phyloP scores from a whole-genome alignment of 2,113 vertebrate species.

The Muscicapa adusta region DNA sequence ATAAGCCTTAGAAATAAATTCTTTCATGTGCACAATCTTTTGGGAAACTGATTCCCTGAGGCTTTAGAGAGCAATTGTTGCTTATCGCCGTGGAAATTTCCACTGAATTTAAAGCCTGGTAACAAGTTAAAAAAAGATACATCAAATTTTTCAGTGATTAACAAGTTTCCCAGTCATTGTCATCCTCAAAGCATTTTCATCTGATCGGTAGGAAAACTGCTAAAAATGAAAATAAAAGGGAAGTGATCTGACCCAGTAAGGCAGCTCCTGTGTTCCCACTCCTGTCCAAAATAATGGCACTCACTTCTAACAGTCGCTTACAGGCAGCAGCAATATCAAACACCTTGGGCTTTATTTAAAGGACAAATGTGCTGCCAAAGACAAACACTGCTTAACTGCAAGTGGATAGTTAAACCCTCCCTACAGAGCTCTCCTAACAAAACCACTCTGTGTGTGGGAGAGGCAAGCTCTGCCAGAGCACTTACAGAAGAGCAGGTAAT shows the following conservation, averaged over 20 bases:
- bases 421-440: background rate
- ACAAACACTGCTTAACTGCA: background rate
- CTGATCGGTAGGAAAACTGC: background rate
- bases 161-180: background rate
- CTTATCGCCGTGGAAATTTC: constrained; percentile 22
- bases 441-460: constrained; percentile 3
- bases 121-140: background rate
- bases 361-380: background rate
- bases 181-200: constrained; percentile 9
- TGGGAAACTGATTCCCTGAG: constrained; percentile 31
- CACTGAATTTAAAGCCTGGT: constrained; percentile 27
- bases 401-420: background rate
- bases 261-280: background rate
- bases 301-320: background rate
- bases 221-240: constrained; percentile 23
- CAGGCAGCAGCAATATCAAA: constrained; percentile 1
- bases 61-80: constrained; percentile 28
- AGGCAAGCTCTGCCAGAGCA: background rate
- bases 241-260: background rate
- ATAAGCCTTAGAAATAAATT: constrained; percentile 43
- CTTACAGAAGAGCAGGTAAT: constrained; percentile 14
- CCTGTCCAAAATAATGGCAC: background rate
- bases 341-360: background rate
- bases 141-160: background rate
- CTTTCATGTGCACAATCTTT: constrained; percentile 36